phyloP scores from a whole-genome alignment of 2,888 invertebrate genomes.

The Kuschelorhynchus macadamiae region DNA sequence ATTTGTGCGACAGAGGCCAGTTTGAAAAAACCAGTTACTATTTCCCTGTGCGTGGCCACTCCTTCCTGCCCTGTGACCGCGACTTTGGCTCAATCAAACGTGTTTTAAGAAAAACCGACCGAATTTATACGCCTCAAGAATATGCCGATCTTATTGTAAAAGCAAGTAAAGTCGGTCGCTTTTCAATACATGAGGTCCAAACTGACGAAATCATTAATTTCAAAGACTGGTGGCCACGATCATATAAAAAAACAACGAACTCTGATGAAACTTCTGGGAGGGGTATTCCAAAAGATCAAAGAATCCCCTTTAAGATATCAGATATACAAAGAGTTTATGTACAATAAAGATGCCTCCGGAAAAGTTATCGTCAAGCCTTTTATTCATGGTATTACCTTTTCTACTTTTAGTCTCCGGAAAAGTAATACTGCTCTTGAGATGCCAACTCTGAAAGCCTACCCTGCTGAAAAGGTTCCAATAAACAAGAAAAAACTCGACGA shows the following conservation, averaged over 20 bases:
- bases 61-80: constrained; percentile 5
- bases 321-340: not conserved
- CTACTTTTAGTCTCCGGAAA: not conserved
- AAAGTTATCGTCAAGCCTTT: not conserved
- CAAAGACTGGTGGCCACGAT: constrained; percentile 3
- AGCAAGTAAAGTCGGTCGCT: constrained; percentile 2
- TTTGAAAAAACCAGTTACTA: constrained; percentile 11
- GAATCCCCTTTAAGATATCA: not conserved
- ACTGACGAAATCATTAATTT: not conserved
- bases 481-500: constrained; percentile 13
- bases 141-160: not conserved
- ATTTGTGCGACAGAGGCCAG: constrained; percentile 5
- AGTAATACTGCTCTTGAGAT: not conserved
- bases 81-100: constrained; percentile 11
- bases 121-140: constrained; percentile 16
- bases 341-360: not conserved
- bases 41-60: constrained; percentile 4
- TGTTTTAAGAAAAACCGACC: constrained; percentile 1
- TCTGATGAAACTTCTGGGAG: constrained; percentile 4
- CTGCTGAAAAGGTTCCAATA: constrained; percentile 15
- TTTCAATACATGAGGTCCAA: not conserved
- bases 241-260: not conserved
- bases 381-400: not conserved
- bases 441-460: not conserved
- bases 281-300: constrained; percentile 1